Evolutionary conservation across 1,140 invertebrate species (phyloP).

Genomic region (Papilio dardanus): DNA sequence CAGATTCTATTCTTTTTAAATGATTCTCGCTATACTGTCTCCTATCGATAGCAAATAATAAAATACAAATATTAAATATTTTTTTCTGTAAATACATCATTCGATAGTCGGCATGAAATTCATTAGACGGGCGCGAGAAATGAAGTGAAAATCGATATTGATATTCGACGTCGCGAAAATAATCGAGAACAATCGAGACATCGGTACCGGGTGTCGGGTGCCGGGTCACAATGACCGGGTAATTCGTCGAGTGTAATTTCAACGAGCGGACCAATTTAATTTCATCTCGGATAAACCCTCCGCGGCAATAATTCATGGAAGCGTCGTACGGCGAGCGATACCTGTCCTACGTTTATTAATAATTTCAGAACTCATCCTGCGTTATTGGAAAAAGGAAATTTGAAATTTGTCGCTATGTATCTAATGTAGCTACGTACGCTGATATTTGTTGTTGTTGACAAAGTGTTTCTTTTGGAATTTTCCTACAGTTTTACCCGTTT

Average conservation of each 20-base stretch:
- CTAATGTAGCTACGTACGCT: background rate
- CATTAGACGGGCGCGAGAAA: constrained; percentile 16
- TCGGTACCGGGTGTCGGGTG: constrained; percentile 52
- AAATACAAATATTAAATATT: background rate
- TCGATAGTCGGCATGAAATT: background rate
- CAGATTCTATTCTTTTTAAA: background rate
- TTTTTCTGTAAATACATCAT: background rate
- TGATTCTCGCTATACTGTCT: background rate
- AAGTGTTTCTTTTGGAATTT: background rate
- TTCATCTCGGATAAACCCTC: constrained; percentile 64
- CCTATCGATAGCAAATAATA: background rate
- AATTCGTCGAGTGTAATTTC: constrained; percentile 66
- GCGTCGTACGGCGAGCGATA: constrained; percentile 44
- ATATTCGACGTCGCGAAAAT: constrained; percentile 56
- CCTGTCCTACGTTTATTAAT: constrained; percentile 25
- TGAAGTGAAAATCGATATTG: constrained; percentile 57
- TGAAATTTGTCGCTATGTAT: background rate
- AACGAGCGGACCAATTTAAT: constrained; percentile 61
- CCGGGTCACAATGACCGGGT: constrained; percentile 63
- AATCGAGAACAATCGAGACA: constrained; percentile 56
- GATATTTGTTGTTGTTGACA: background rate
- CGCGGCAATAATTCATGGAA: constrained; percentile 58
- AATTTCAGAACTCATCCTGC: constrained; percentile 7
- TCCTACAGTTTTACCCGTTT: background rate
- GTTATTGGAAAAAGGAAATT: constrained; percentile 1